These are phyloP conservation scores for Epicauta chinensis DNA, from an alignment of 1,140 invertebrate species.

Conservation along the genomic window DNA sequence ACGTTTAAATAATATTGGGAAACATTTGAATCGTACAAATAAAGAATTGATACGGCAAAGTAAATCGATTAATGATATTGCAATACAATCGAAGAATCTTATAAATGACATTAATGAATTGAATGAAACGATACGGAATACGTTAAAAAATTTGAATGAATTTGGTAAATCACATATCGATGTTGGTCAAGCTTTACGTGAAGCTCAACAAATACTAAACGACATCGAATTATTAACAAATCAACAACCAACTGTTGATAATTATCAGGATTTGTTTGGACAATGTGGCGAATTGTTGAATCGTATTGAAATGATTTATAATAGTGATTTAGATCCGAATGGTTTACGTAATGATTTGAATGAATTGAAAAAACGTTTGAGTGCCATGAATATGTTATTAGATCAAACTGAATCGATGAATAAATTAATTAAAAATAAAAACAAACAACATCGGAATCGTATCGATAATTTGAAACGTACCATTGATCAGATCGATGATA, in stretches of 20 bases:
- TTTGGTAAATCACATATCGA: slow-evolving; percentile 33
- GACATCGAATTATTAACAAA: slow-evolving; percentile 25
- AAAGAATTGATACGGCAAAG: slow-evolving; percentile 2
- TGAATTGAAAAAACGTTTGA: slow-evolving; percentile 25
- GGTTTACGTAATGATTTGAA: slow-evolving; percentile 14
- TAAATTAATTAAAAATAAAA: slow-evolving; percentile 19
- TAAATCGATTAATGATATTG: background rate
- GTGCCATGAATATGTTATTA: slow-evolving; percentile 13
- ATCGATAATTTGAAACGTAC: slow-evolving; percentile 17
- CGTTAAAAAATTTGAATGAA: slow-evolving; percentile 22
- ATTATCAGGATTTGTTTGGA: slow-evolving; percentile 14
- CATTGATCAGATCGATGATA: slow-evolving; percentile 10
- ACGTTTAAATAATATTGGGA: slow-evolving; percentile 7
- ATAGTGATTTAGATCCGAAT: slow-evolving; percentile 9
- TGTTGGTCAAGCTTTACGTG: slow-evolving; percentile 26
- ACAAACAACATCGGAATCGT: slow-evolving; percentile 19
- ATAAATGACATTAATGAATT: slow-evolving; percentile 27
- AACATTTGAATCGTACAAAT: slow-evolving; percentile 10
- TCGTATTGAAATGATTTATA: slow-evolving; percentile 18
- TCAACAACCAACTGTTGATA: slow-evolving; percentile 11
- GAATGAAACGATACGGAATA: slow-evolving; percentile 24
- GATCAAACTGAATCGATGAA: background rate
- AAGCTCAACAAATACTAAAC: slow-evolving; percentile 26
- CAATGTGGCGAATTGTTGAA: slow-evolving; percentile 23
- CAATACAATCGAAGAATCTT: background rate